Evolutionary conservation across 1,140 invertebrate species (phyloP).

Genomic region (Pectinophora gossypiella): DNA sequence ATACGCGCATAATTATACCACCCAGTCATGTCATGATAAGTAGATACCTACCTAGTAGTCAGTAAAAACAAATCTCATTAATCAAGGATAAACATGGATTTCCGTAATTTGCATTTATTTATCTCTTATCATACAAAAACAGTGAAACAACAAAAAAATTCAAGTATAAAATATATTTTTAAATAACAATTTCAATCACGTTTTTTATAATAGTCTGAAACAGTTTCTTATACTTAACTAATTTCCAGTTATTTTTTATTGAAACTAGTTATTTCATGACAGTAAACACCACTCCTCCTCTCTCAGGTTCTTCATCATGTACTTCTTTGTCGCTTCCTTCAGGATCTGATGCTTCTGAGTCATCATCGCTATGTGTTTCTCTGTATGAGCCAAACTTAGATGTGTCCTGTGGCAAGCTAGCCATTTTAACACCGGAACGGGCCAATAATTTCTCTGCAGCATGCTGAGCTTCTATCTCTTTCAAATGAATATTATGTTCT

Average conservation of each 20-base stretch:
- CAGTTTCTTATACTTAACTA: no score
- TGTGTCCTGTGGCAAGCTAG: slow-evolving; percentile 33
- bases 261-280: slow-evolving; percentile 65
- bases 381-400: slow-evolving; percentile 49
- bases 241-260: no score
- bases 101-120: no score
- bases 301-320: slow-evolving; percentile 62
- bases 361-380: slow-evolving; percentile 50
- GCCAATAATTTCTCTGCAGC: slow-evolving; percentile 55
- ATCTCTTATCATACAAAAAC: no score
- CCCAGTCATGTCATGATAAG: no score
- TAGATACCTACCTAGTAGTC: no score
- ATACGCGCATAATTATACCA: not conserved
- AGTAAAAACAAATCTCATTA: no score
- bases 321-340: slow-evolving; percentile 64
- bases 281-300: slow-evolving; percentile 60
- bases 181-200: no score
- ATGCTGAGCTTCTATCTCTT: slow-evolving; percentile 55
- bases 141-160: no score
- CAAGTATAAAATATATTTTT: no score
- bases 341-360: slow-evolving; percentile 41
- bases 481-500: slow-evolving; percentile 54
- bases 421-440: slow-evolving; percentile 44
- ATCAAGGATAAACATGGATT: no score
- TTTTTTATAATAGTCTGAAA: no score